Conservation (phyloP, 2,888 invertebrate species). For the Smittia aterrima region DNA sequence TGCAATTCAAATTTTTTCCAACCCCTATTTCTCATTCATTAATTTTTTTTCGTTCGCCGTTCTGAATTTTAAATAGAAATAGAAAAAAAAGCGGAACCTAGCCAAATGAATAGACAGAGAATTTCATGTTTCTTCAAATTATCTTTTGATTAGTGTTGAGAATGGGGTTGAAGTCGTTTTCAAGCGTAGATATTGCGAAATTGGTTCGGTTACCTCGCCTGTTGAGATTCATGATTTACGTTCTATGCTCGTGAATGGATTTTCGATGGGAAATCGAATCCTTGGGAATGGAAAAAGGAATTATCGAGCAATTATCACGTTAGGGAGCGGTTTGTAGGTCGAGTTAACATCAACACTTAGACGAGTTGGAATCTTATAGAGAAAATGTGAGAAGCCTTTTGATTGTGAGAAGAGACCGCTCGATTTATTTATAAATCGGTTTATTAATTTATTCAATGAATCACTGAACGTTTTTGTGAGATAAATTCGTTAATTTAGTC, state of each 20-base stretch:
- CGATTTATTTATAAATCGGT: too few relatives aligned
- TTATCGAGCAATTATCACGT: background rate
- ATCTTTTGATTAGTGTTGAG: constrained; percentile 12
- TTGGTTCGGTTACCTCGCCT: background rate
- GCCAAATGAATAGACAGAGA: constrained; percentile 12
- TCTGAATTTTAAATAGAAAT: background rate
- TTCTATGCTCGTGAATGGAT: background rate
- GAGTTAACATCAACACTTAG: too few relatives aligned
- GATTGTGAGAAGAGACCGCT: too few relatives aligned
- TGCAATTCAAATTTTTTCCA: constrained; percentile 12
- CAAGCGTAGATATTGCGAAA: background rate
- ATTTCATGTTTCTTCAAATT: constrained; percentile 5
- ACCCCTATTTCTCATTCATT: constrained; percentile 36
- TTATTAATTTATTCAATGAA: too few relatives aligned
- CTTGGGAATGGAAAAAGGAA: too few relatives aligned
- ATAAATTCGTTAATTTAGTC: too few relatives aligned
- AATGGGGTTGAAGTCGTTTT: constrained; percentile 1
- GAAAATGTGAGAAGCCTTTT: too few relatives aligned
- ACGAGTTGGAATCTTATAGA: too few relatives aligned
- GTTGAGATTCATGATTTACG: background rate
- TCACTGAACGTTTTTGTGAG: too few relatives aligned
- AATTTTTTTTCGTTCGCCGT: background rate
- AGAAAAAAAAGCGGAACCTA: background rate
- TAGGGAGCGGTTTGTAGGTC: background rate
- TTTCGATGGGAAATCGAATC: background rate